Base-by-base conservation (phyloP, 2,888 invertebrate species). In the Lasioglossum leucozonium region DNA sequence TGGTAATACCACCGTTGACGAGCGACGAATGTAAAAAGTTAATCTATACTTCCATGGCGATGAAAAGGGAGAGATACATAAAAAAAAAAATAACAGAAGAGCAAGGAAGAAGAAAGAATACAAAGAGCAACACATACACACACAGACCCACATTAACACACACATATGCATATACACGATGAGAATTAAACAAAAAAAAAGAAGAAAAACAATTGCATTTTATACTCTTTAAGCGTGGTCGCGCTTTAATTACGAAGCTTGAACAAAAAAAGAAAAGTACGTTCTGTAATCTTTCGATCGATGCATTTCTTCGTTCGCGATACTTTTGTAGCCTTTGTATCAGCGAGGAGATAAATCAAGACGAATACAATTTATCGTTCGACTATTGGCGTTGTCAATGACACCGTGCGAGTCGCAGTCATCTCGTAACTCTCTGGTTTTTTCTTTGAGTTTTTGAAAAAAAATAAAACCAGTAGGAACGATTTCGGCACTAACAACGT, bases 161-260 rank as follows among this genome's bases (percentile, higher is more conserved):
- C 22, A n/a, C 51, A 22, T n/a, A 51, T n/a, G 16, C 26, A 16
- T 26, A 16, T 16, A n/a, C 16, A 30, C 58, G 6, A 26, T 16
- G 5, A 62, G 11, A 58, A 58, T 26, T 3, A 55, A 34, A 37
- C 3, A 22, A 37, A 22, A 18, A 37, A 3, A 34, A 34, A 16
- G 8, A 37, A 30, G 74, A 73, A 44, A 73, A 42, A 72, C 72
- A 82, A 79, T 86, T 89, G 87, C 87, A 89, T 89, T 89, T 89
- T 89, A 79, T 89, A 89, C 83, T 86, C 62, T 86, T 81, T 83
- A 85, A 79, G 72, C 77, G 75, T 72, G 77, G 80, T 77, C 75
- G 77, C 77, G 84, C 80, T 79, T 85, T 85, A 72, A 51, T 79
- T 81, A 42, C 42, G 77, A 58, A 76, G 86, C 85, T 87, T 85